phyloP scores from a whole-genome alignment of 2,888 invertebrate genomes.

The Drosophila emarginata region DNA sequence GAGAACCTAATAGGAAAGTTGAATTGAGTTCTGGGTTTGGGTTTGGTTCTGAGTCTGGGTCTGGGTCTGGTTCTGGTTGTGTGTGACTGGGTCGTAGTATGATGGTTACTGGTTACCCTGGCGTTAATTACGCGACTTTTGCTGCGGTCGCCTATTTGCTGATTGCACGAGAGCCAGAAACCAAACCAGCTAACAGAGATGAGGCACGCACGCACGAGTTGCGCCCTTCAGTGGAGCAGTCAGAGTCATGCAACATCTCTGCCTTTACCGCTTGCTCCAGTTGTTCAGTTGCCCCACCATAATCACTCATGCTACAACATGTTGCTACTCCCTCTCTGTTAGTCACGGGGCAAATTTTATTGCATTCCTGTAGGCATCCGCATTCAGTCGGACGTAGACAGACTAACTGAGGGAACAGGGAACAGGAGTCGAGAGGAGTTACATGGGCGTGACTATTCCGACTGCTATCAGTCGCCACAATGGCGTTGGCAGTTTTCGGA shows the following conservation, averaged over 20 bases:
- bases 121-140: slow-evolving; percentile 76
- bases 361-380: slow-evolving; percentile 54
- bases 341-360: slow-evolving; percentile 73
- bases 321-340: slow-evolving; percentile 33
- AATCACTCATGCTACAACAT: not conserved
- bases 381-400: not conserved
- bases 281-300: slow-evolving; percentile 2
- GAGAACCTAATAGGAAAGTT: slow-evolving; percentile 12
- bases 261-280: not conserved
- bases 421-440: not conserved
- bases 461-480: slow-evolving; percentile 69
- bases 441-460: slow-evolving; percentile 31
- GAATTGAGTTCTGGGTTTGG: not conserved
- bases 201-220: slow-evolving; percentile 61
- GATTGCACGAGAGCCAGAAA: slow-evolving; percentile 59
- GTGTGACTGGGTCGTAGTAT: not conserved
- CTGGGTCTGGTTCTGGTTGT: not conserved
- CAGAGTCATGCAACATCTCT: slow-evolving; percentile 10
- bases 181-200: slow-evolving; percentile 21
- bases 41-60: not conserved
- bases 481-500: slow-evolving; percentile 66
- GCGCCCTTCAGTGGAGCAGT: slow-evolving; percentile 34
- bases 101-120: slow-evolving; percentile 37
- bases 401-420: too few species aligned
- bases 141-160: slow-evolving; percentile 74